These are phyloP conservation scores for Scaeva pyrastri DNA, from an alignment of 2,888 invertebrate species.

Conservation along the genomic window DNA sequence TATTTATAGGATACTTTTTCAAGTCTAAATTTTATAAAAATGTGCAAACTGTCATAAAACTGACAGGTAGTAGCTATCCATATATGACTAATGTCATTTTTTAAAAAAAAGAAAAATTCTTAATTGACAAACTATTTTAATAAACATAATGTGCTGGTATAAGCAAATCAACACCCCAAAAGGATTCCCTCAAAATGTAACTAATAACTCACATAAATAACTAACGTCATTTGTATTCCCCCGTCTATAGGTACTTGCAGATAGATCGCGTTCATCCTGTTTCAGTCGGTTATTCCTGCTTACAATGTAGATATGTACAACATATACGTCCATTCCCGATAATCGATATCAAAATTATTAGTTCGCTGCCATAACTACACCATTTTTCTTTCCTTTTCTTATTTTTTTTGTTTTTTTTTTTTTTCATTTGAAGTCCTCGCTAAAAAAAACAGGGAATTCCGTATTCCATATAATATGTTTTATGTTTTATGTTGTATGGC, in stretches of 20 bases:
- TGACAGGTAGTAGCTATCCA: too few relatives aligned
- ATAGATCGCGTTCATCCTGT: background rate
- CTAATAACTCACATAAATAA: slow-evolving; percentile 61
- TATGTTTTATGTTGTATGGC: background rate
- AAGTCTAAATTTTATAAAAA: too few relatives aligned
- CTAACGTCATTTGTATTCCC: slow-evolving; percentile 24
- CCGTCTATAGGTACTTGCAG: too few relatives aligned
- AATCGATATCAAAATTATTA: slow-evolving; percentile 74
- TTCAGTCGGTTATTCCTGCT: background rate
- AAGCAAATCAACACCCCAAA: background rate
- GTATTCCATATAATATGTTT: background rate
- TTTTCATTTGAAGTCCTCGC: background rate
- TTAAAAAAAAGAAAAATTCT: too few relatives aligned
- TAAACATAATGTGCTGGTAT: too few relatives aligned
- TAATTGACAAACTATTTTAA: background rate
- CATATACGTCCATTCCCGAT: slow-evolving; percentile 59
- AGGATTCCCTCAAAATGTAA: slow-evolving; percentile 4
- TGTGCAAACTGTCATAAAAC: too few relatives aligned
- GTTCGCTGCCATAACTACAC: slow-evolving; percentile 73
- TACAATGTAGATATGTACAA: too few relatives aligned
- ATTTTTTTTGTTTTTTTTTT: background rate
- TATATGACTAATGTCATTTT: too few relatives aligned
- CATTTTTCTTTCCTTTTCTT: background rate
- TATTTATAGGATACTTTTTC: too few relatives aligned
- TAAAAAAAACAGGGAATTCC: slow-evolving; percentile 38